Percentiles rank a stretch among this genome's conserved stretches.
These are phyloP conservation scores for Pterostichus niger DNA, from an alignment of 2,888 invertebrate genomes.

Conservation along the genomic window DNA sequence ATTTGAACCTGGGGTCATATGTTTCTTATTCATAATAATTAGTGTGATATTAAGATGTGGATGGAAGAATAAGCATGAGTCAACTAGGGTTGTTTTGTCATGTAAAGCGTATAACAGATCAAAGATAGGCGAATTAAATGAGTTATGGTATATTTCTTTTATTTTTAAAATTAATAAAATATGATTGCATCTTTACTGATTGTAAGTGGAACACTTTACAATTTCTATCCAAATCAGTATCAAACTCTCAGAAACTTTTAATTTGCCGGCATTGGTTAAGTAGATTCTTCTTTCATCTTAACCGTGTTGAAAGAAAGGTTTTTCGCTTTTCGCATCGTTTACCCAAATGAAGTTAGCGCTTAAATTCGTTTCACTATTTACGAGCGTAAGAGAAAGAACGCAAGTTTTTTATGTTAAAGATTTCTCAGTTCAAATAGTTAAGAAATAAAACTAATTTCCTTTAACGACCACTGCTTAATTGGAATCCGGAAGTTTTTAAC, in stretches of 20 bases:
- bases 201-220: too few species aligned
- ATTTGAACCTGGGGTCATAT: too few species aligned
- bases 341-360: constrained; percentile 7
- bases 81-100: too few species aligned
- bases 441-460: constrained; percentile 13
- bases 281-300: neutral
- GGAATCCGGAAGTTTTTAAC: neutral
- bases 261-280: neutral
- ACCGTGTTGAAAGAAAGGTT: constrained; percentile 7
- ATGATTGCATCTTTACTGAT: too few species aligned
- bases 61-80: too few species aligned
- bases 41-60: too few species aligned
- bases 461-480: constrained; percentile 5
- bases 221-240: too few species aligned
- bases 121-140: too few species aligned
- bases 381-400: neutral
- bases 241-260: neutral
- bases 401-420: constrained; percentile 7
- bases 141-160: too few species aligned
- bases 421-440: neutral
- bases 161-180: too few species aligned
- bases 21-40: too few species aligned
- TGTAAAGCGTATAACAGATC: too few species aligned
- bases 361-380: constrained; percentile 2
- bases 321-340: constrained; percentile 7